These are phyloP conservation scores for Dascillus cervinus DNA, from an alignment of 2,888 invertebrate genomes.

Conservation along the genomic window DNA sequence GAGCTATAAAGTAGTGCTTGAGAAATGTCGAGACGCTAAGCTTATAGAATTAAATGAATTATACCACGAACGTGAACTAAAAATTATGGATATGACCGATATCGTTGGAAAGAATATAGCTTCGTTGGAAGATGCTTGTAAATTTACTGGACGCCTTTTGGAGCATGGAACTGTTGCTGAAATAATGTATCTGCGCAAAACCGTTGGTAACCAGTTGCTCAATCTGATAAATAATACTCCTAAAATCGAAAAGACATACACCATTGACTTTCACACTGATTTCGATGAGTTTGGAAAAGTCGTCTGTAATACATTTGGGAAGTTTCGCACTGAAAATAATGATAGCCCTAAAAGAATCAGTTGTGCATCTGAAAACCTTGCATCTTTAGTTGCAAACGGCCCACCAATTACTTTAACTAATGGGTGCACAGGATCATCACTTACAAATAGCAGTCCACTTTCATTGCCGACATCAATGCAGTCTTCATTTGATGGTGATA, in stretches of 20 bases:
- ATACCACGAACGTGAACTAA: conserved; percentile 78
- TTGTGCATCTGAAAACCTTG: conserved; percentile 15
- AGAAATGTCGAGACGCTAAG: conserved; percentile 70
- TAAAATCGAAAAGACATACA: conserved; percentile 72
- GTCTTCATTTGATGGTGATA: conserved; percentile 72
- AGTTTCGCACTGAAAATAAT: conserved; percentile 38
- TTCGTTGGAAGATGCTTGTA: conserved; percentile 79
- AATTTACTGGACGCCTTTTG: conserved; percentile 73
- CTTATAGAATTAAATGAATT: conserved; percentile 64
- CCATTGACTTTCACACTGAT: conserved; percentile 76
- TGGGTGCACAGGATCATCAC: conserved; percentile 40
- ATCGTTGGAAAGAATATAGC: conserved; percentile 73
- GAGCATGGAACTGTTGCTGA: conserved; percentile 80
- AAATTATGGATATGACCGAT: conserved; percentile 79
- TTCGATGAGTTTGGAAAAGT: conserved; percentile 68
- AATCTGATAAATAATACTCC: conserved; percentile 73
- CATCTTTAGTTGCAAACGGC: conserved; percentile 33
- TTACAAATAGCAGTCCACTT: conserved; percentile 62
- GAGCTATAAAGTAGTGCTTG: conserved; percentile 73
- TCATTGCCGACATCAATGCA: conserved; percentile 62
- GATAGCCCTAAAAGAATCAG: conserved; percentile 17
- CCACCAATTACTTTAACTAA: conserved; percentile 25
- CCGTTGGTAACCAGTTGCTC: conserved; percentile 68
- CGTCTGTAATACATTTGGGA: conserved; percentile 65
- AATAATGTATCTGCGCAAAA: conserved; percentile 73